phyloP scores from a whole-genome alignment of 2,113 vertebrate genomes.

The Rynchops niger region DNA sequence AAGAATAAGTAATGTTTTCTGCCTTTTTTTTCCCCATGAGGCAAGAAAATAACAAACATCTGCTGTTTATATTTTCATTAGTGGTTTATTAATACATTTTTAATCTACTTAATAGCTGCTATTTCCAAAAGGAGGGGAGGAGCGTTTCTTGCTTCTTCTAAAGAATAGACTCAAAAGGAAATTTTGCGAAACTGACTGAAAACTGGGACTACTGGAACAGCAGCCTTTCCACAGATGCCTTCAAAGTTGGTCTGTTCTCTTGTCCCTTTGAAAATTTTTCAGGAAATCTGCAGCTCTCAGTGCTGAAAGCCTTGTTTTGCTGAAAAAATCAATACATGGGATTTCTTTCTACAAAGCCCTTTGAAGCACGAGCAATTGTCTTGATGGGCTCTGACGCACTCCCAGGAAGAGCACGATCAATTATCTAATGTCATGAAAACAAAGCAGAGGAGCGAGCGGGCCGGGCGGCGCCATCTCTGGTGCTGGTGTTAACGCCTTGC shows the following conservation, averaged over 20 bases:
- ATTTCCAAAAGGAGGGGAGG: neutral
- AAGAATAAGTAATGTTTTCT: neutral
- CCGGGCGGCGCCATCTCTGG: neutral
- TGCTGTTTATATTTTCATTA: neutral
- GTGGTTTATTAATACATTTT: neutral
- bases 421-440: neutral
- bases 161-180: neutral
- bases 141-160: neutral
- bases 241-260: neutral
- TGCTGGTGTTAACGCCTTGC: fast-evolving
- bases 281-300: neutral
- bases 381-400: neutral
- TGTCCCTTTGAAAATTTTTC: neutral
- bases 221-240: neutral
- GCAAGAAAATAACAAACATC: neutral
- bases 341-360: neutral
- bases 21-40: neutral
- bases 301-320: neutral
- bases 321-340: neutral
- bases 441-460: fast-evolving
- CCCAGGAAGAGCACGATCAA: neutral
- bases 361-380: neutral
- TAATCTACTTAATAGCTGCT: neutral
- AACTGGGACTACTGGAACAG: neutral
- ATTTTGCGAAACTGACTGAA: neutral